A percentile compares a stretch with the other conserved stretches of the same genome.
Conservation (phyloP, 2,113 vertebrate species). For the Lipophrys pholis region DNA sequence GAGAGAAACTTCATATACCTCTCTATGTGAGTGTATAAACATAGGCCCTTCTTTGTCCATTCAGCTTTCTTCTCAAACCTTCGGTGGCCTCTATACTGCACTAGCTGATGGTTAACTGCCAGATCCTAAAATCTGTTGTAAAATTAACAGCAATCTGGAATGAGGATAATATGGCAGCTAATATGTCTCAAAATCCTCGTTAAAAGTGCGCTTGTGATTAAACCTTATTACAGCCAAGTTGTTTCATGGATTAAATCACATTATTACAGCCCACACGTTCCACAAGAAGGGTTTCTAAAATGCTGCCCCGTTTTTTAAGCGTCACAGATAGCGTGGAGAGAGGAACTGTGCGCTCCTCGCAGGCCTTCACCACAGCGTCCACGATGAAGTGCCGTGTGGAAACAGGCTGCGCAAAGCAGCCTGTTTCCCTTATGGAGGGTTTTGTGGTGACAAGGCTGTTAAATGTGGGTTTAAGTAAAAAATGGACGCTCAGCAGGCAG, state of each 20-base stretch:
- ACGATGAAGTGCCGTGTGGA: slow-evolving; percentile 46
- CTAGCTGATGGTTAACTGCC: slow-evolving; percentile 53
- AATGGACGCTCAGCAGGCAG: slow-evolving; percentile 12
- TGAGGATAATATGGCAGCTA: slow-evolving; percentile 53
- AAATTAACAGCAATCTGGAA: slow-evolving; percentile 70
- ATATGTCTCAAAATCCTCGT: slow-evolving; percentile 70
- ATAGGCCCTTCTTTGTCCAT: not conserved
- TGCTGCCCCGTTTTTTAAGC: slow-evolving; percentile 29
- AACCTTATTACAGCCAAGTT: slow-evolving; percentile 58
- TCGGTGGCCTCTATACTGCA: slow-evolving; percentile 36
- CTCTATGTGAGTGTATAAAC: not conserved
- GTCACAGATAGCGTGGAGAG: slow-evolving; percentile 13
- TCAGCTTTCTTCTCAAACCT: slow-evolving; percentile 42
- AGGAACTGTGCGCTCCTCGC: slow-evolving; percentile 8
- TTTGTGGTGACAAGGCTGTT: slow-evolving; percentile 30
- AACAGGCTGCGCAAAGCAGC: slow-evolving; percentile 34
- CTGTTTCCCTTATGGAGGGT: slow-evolving; percentile 38
- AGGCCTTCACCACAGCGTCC: slow-evolving; percentile 27
- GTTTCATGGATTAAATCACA: slow-evolving; percentile 65
- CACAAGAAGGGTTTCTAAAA: slow-evolving; percentile 33
- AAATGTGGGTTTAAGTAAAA: slow-evolving; percentile 31
- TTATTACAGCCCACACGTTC: slow-evolving; percentile 48
- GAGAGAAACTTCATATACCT: too few species aligned
- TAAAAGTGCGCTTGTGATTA: slow-evolving; percentile 64
- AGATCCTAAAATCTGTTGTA: slow-evolving; percentile 70